phyloP scores from a whole-genome alignment of 2,797 vertebrate genomes.

The Oceanodroma leucorhoa region DNA sequence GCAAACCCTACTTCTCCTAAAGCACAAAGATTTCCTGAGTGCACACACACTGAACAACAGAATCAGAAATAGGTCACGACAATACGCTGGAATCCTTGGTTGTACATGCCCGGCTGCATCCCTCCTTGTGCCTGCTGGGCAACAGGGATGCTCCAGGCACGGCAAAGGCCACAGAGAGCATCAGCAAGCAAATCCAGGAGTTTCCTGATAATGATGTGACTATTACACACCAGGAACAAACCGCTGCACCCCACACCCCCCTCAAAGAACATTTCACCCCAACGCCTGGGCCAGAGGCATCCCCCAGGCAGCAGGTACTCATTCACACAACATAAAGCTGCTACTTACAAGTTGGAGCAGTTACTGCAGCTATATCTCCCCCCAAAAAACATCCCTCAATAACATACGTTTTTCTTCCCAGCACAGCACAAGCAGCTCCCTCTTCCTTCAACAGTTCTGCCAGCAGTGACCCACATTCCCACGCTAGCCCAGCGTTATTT shows the following conservation, averaged over 20 bases:
- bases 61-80: constrained; percentile 52
- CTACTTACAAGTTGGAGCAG: constrained; percentile 24
- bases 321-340: background rate
- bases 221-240: accelerated
- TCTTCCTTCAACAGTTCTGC: background rate
- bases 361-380: background rate
- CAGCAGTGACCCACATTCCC: constrained; percentile 63
- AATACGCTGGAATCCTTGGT: background rate
- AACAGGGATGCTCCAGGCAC: background rate
- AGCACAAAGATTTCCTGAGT: background rate
- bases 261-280: background rate
- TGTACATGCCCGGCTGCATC: background rate
- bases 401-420: background rate
- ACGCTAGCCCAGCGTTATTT: constrained; percentile 45
- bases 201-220: accelerated
- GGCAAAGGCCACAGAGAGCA: background rate
- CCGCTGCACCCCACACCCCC: background rate
- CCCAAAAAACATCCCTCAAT: background rate
- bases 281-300: accelerated
- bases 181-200: background rate
- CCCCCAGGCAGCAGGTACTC: background rate
- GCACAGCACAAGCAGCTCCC: constrained; percentile 31
- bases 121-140: background rate
- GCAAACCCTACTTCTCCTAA: background rate
- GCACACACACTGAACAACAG: background rate